Base-by-base conservation (phyloP, 2,797 vertebrate species). In the Lepilemur septentrionalis region DNA sequence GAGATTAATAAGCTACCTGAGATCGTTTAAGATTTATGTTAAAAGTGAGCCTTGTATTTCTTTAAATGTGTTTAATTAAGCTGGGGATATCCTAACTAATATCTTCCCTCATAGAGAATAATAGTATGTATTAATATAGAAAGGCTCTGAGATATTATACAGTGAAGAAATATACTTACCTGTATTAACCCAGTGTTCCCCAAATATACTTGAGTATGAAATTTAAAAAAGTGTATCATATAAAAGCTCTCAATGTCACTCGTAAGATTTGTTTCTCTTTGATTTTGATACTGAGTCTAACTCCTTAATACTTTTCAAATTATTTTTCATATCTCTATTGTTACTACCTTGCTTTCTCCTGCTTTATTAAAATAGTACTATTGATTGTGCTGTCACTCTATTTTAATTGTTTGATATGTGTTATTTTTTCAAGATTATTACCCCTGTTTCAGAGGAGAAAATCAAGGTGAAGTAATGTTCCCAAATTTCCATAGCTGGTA, bases 51-150 rank as follows among this genome's bases (percentile, higher is more conserved):
- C 3, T 78, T 28, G 0, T 67, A 28, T 5, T 93, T 13, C 13
- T 67, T 81, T 83, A 52, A 89, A 95, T 85, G 57, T 85, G 30
- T n/a, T 61, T 52, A 81, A 82, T 65, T 88, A 67, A 93, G 3
- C 2, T 59, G 93, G 20, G 7, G 4, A 55, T 87, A 63, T 4
- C 1, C 10, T 57, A 13, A 83, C 4, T 17, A 0, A 22, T 80
- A 10, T 46, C 9, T 32, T 95, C 46, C 6, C 38, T 86, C 55
- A 23, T 79, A 41, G 63, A 9, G 23, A 80, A 2, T 86, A n/a
- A 85, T 69, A 41, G 30, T 93, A 61, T 32, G 14, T 22, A 78
- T 89, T 95, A 70, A 43, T 43, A 65, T 65, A 75, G 38, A 85
- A 82, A 85, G 11, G 4, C 14, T 85, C 18, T 85, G n/a, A 72